Base-by-base conservation (phyloP, 2,888 invertebrate genomes). In the Plebejus melissa region DNA sequence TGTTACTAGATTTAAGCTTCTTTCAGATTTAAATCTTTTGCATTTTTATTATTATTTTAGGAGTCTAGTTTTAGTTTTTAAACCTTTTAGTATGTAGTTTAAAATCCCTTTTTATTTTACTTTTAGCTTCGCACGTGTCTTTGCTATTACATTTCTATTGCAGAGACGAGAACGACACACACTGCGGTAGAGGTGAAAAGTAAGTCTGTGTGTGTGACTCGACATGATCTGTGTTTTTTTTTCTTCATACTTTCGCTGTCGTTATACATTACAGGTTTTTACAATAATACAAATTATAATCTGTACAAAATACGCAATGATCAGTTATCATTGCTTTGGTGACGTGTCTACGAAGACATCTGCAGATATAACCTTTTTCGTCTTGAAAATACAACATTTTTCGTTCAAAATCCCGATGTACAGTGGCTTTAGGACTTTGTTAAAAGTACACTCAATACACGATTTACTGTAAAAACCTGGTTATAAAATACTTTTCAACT, bases 141-240 rank as follows among this genome's bases (percentile, higher is more conserved):
- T 78, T 79, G 79, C 78, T 79, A 78, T 79, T 80, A 79, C 78
- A 77, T 80, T 80, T 80, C 79, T 77, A 79, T 80, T 80, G 70
- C 80, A 80, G 80, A 78, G 79, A 80, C 80, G 79, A 77, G 80
- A 77, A 79, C 76, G 79, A 80, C 76, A 78, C 77, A 76, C 74
- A 77, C 77, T 80, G 78, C 79, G 77, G 80, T 69, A 78, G 77
- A 77, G 76, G 79, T 76, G 79, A 77, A 78, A 80, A 78, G 80
- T 80, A 80, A 80, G 80, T 80, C 77, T 77, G 75, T 78, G 78
- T 78, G 77, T 78, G 77, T 77, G 65, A 72, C 32, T 72, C 46
- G 32, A 46, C 46, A 32, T 72, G 28, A 32, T 50, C 16, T 41
- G 74, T 74, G 58, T 9, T 32, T 58, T 11, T 22, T 28, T 70